Conservation (phyloP, 1,140 invertebrate species). For the Cepaea nemoralis region DNA sequence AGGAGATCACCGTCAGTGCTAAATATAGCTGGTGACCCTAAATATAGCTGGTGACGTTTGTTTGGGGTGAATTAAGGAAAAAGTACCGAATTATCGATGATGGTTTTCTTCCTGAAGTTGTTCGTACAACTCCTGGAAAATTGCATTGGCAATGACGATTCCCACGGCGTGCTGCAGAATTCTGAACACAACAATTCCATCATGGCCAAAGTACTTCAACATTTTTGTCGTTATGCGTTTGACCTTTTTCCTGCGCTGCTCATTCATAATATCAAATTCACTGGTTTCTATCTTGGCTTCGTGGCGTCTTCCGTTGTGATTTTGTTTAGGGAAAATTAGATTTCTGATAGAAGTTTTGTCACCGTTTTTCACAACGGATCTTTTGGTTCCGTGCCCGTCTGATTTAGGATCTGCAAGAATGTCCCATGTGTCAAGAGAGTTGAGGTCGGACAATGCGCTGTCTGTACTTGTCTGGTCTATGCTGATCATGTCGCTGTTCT, state of each 20-base stretch:
- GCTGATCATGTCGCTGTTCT: background rate
- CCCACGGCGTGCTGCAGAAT: constrained; percentile 18
- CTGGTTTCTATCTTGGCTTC: background rate
- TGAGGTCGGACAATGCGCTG: background rate
- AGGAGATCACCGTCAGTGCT: too few relatives aligned
- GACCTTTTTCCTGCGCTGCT: background rate
- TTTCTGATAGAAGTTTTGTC: background rate
- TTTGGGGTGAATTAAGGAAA: too few relatives aligned
- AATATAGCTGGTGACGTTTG: too few relatives aligned
- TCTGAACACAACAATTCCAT: constrained; percentile 23
- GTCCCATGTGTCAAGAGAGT: too few relatives aligned
- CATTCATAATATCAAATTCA: background rate
- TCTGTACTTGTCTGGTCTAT: background rate
- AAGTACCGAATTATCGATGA: too few relatives aligned
- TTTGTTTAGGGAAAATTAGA: background rate
- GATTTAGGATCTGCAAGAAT: too few relatives aligned
- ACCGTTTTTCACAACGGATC: too few relatives aligned
- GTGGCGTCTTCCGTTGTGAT: background rate
- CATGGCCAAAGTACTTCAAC: constrained; percentile 8
- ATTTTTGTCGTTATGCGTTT: background rate
- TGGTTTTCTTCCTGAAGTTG: too few relatives aligned
- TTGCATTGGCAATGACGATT: constrained; percentile 2
- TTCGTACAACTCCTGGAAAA: constrained; percentile 14
- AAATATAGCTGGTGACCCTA: too few relatives aligned
- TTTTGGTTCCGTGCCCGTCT: too few relatives aligned